Percentiles rank a stretch among this genome's conserved stretches.
These are phyloP conservation scores for Conomelus anceps DNA, from an alignment of 2,888 invertebrate species.

Conservation along the genomic window DNA sequence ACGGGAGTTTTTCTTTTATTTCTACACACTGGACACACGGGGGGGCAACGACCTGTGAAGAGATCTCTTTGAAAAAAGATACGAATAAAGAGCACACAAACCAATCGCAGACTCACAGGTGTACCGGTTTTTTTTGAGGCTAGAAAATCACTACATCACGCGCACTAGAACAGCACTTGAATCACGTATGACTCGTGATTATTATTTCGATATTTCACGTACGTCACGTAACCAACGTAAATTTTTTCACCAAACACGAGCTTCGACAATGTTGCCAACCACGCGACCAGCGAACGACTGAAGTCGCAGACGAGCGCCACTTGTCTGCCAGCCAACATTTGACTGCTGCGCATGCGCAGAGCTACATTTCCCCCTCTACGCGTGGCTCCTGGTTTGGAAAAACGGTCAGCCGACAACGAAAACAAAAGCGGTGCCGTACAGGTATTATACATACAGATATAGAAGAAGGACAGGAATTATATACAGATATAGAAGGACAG, in stretches of 20 bases:
- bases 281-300: neutral
- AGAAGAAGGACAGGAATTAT: neutral
- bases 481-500: neutral
- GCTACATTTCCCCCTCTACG: neutral
- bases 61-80: neutral
- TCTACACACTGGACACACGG: too few relatives aligned
- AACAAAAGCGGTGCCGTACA: neutral
- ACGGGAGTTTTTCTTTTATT: neutral
- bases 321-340: neutral
- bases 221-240: neutral
- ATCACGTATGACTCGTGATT: neutral
- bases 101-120: neutral
- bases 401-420: neutral
- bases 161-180: neutral
- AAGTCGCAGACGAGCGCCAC: neutral
- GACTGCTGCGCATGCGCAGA: neutral
- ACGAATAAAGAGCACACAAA: neutral
- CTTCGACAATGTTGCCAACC: neutral
- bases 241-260: neutral
- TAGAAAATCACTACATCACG: neutral
- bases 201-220: neutral
- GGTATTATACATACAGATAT: neutral
- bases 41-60: neutral
- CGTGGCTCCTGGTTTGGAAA: neutral
- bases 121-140: neutral